Conservation (phyloP, 2,888 invertebrate species). For the Eurytoma adleriae region DNA sequence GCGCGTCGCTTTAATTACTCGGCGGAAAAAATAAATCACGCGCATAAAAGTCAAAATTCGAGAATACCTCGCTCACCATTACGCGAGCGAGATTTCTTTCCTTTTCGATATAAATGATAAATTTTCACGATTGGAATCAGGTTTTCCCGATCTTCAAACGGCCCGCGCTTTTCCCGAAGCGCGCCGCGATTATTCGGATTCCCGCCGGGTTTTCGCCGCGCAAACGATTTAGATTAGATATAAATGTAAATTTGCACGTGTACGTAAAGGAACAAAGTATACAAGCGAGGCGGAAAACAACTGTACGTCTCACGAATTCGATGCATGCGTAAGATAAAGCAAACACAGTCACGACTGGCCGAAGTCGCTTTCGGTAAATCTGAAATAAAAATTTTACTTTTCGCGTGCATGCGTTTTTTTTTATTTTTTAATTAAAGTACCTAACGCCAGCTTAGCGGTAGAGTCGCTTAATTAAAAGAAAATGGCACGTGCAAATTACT, state of each 20-base stretch:
- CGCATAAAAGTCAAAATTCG: neutral
- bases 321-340: constrained; percentile 1
- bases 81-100: neutral
- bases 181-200: neutral
- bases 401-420: neutral
- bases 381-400: neutral
- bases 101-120: neutral
- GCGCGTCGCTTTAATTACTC: no score
- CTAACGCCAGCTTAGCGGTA: no score
- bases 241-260: neutral
- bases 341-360: neutral
- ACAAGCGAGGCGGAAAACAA: neutral
- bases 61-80: neutral
- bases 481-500: neutral
- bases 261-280: neutral
- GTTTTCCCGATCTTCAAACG: neutral
- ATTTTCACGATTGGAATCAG: neutral
- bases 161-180: neutral
- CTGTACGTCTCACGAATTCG: neutral
- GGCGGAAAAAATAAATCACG: no score
- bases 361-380: neutral
- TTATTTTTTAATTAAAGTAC: no score
- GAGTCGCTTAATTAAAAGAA: neutral
- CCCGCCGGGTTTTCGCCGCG: neutral
- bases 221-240: constrained; percentile 2